A percentile compares a stretch with the other conserved stretches of the same genome.
These are phyloP conservation scores for Trypoxylus dichotomus DNA, from an alignment of 1,140 invertebrate species.

Conservation along the genomic window DNA sequence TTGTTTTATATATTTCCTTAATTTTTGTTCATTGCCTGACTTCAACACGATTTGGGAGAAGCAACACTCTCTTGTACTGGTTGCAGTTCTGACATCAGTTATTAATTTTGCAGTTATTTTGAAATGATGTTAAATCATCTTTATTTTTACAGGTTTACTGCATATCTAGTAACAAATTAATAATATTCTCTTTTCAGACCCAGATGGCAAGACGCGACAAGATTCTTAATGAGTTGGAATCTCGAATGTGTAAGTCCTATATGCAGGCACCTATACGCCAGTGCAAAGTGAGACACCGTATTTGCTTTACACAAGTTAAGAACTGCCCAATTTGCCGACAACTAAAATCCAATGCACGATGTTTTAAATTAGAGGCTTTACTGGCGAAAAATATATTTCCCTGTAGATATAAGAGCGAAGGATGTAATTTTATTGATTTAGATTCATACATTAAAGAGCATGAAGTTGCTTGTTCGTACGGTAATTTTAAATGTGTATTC, in stretches of 20 bases:
- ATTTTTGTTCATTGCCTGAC: too few species aligned
- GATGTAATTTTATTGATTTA: conserved; percentile 29
- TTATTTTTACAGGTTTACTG: too few species aligned
- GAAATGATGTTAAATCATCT: too few species aligned
- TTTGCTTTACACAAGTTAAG: conserved; percentile 69
- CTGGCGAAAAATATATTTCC: conserved; percentile 35
- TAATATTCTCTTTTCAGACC: not conserved
- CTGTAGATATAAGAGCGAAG: conserved; percentile 34
- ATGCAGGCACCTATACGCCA: conserved; percentile 73
- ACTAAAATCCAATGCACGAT: conserved; percentile 69
- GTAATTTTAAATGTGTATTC: conserved; percentile 31
- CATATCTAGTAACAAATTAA: not conserved
- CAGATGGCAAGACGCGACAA: not conserved
- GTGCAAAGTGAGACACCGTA: conserved; percentile 76
- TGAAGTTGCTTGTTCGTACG: conserved; percentile 34
- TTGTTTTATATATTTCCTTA: too few species aligned
- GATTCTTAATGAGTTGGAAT: conserved; percentile 57
- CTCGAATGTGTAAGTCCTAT: conserved; percentile 78
- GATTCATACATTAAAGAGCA: conserved; percentile 31
- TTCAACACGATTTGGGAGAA: too few species aligned
- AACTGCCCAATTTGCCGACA: conserved; percentile 77
- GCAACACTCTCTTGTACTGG: too few species aligned
- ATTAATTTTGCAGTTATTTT: too few species aligned
- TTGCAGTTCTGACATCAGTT: too few species aligned
- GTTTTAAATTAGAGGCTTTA: conserved; percentile 67